phyloP scores from a whole-genome alignment of 2,888 invertebrate species.

The Rotaria sp. region DNA sequence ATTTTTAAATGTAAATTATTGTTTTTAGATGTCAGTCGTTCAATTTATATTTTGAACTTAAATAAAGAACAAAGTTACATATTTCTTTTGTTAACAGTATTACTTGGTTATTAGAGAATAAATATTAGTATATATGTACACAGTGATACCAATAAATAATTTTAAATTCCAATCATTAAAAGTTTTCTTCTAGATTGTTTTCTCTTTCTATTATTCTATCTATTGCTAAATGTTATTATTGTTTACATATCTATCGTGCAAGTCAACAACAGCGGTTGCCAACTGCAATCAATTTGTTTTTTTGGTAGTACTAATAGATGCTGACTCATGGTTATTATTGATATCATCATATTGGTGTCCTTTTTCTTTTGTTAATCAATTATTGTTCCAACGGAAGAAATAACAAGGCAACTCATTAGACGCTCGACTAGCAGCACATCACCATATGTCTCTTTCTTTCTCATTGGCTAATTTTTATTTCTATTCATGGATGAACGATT shows the following conservation, averaged over 20 bases:
- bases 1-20: too few relatives aligned
- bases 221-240: neutral
- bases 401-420: neutral
- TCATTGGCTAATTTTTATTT: neutral
- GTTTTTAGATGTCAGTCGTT: too few relatives aligned
- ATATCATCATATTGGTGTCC: neutral
- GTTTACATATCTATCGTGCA: neutral
- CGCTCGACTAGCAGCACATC: neutral
- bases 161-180: neutral
- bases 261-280: neutral
- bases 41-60: too few relatives aligned
- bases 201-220: neutral
- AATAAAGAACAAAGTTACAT: too few relatives aligned
- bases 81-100: too few relatives aligned
- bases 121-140: too few relatives aligned
- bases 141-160: neutral
- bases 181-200: too few relatives aligned
- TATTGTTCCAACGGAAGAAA: neutral
- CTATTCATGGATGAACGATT: neutral
- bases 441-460: neutral
- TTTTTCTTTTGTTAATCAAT: neutral
- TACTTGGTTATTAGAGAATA: too few relatives aligned
- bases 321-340: neutral
- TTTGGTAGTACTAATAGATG: neutral
- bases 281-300: neutral